Base-by-base conservation (phyloP, 2,113 vertebrate species). In the Sebastes schlegelii region DNA sequence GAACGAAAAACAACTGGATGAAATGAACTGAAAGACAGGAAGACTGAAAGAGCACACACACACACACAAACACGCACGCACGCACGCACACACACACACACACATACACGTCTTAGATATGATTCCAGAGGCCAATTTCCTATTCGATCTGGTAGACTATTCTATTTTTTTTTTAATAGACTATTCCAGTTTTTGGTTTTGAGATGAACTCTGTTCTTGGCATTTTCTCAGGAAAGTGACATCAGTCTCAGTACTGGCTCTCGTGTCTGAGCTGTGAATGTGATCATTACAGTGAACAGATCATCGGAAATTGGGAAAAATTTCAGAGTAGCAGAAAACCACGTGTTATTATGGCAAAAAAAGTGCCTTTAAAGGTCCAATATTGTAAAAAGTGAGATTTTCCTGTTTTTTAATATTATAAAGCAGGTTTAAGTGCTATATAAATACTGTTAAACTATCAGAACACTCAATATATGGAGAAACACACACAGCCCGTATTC, bases 151-250 rank as follows among this genome's bases (percentile, higher is more conserved):
- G 5, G 40, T 42, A 64, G 49, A 23, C 42, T 13, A 14, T 61
- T 34, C 14, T n/a, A 4, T 19, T 68, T 67, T 67, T 34, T 34
- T 34, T 4, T 34, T 34, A 63, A 68, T 10, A 74, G 2, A 68
- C 5, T 45, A 16, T 43, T 72, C 43, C 19, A 49, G 13, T 54
- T 55, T 74, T 64, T n/a, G 40, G 7, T 64, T 49, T 21, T 64
- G 12, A 46, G 63, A 68, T 57, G 0, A 51, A 60, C 51, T 55
- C 46, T 45, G 21, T 23, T n/a, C 70, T 43, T 74, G 40, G 45
- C 66, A 6, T 79, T 40, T 3, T 68, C 3, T 63, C 46, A 73
- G 68, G 9, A 76, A 73, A 68, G 6, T 65, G 14, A 52, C 23
- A 21, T 0, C 61, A 12, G 62, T 21, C 49, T 49, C 34, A 65